Conservation (phyloP, 2,888 invertebrate genomes). For the Cetonia aurata region DNA sequence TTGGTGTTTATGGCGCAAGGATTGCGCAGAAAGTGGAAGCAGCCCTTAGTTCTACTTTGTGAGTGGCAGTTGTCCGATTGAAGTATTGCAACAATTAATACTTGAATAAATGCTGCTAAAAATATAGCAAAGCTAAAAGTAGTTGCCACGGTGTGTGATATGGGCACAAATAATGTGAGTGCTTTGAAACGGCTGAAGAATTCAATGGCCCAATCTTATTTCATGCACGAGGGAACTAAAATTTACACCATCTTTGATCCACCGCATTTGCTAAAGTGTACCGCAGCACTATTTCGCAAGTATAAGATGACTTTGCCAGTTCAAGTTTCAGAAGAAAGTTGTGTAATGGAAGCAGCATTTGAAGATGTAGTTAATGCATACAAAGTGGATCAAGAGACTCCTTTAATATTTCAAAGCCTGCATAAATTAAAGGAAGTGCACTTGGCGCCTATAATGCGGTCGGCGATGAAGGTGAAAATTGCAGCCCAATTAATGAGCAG, state of each 20-base stretch:
- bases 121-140: background rate
- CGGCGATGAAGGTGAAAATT: slow-evolving; percentile 53
- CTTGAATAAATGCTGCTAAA: background rate
- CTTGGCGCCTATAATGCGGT: slow-evolving; percentile 49
- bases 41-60: slow-evolving; percentile 1
- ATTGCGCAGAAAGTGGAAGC: background rate
- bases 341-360: background rate
- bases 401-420: slow-evolving; percentile 8
- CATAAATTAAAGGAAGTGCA: slow-evolving; percentile 44
- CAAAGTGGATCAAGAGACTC: slow-evolving; percentile 9
- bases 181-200: background rate
- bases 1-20: too few relatives aligned
- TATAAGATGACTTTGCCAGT: slow-evolving; percentile 31
- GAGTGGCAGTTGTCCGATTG: background rate
- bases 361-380: slow-evolving; percentile 7
- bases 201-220: background rate
- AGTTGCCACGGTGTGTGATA: background rate
- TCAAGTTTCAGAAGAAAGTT: background rate
- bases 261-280: slow-evolving; percentile 17
- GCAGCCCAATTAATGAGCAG: slow-evolving; percentile 51
- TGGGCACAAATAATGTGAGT: slow-evolving; percentile 8
- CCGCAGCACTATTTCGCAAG: slow-evolving; percentile 27
- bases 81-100: background rate
- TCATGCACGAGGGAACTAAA: background rate
- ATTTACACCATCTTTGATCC: slow-evolving; percentile 23